Base-by-base conservation (phyloP, 1,140 invertebrate genomes). In the Drosophila tropicalis region DNA sequence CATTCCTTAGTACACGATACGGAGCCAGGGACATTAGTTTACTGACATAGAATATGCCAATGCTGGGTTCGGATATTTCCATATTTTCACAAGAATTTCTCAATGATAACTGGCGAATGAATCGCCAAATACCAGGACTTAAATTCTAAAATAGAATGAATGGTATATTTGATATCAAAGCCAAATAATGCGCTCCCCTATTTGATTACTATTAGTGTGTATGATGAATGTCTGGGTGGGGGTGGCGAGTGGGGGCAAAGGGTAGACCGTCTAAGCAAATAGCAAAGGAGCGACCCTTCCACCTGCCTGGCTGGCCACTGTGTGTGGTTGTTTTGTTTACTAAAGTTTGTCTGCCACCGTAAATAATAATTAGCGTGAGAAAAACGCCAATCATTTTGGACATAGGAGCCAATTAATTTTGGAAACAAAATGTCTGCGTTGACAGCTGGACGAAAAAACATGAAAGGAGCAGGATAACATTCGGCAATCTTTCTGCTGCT, bases 21-120 rank as follows among this genome's bases (percentile, higher is more conserved):
- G 94, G 93, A 34, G 93, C 94, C 81, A 93, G 92, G 51, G 92
- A 93, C 34, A 94, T 91, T 67, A 93, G 83, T 54, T 92, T 93
- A 58, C 86, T 93, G 12, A 94, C 91, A 81, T 92, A 94, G 58
- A 92, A 93, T 67, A 91, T 76, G 29, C 83, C 72, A 54, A 91
- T 74, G 56, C 76, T 90, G n/a, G 81, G 60, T 56, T 91, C 73
- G 7, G 90, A 89, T 36, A 90, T 90, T 72, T 92, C 92, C 85
- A 84, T 92, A 29, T 56, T 76, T 17, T 62, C 64, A 29, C 69
- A 17, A 6, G 57, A 62, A 77, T 34, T 62, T 55, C 44, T 54
- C 51, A 62, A 32, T 32, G 58, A 60, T 57, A 64, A 61, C 67
- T 77, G 67, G 58, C 63, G 17, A 54, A 17, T 47, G 32, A 68